Evolutionary conservation across 2,113 vertebrate species (phyloP).

Genomic region (Noturus placidus): DNA sequence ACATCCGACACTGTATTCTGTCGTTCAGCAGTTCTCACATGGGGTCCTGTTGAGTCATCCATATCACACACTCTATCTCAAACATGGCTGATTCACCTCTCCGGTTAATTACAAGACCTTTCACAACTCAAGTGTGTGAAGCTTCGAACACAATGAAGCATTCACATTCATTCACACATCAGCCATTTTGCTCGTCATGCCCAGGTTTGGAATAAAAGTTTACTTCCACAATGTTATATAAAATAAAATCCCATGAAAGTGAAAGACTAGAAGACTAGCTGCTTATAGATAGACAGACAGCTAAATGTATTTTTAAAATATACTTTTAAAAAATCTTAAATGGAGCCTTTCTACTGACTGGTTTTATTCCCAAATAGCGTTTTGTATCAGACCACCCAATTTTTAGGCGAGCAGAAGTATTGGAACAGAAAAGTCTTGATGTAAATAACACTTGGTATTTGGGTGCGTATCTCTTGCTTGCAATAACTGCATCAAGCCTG

Average conservation of each 20-base stretch:
- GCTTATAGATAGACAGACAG: background rate
- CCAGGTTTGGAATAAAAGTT: background rate
- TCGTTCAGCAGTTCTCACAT: background rate
- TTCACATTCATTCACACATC: background rate
- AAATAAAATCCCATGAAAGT: background rate
- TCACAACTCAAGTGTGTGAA: background rate
- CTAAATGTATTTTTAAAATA: background rate
- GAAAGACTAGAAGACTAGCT: background rate
- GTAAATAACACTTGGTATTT: too few species aligned
- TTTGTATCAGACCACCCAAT: too few species aligned
- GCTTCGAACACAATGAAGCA: background rate
- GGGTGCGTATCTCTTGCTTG: too few species aligned
- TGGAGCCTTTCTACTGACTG: background rate
- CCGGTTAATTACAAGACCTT: background rate
- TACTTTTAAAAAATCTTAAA: background rate
- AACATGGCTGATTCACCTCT: background rate
- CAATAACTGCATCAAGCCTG: too few species aligned
- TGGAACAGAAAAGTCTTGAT: too few species aligned
- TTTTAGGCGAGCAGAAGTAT: too few species aligned
- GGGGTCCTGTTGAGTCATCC: background rate
- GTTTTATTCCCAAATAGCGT: background rate
- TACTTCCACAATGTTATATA: background rate
- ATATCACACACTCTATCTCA: background rate
- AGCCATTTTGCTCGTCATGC: background rate
- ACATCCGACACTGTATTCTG: slow-evolving; percentile 5